A percentile compares a stretch with the other conserved stretches of the same genome.
phyloP scores from a whole-genome alignment of 2,797 vertebrate genomes.

The Streptopelia turtur region DNA sequence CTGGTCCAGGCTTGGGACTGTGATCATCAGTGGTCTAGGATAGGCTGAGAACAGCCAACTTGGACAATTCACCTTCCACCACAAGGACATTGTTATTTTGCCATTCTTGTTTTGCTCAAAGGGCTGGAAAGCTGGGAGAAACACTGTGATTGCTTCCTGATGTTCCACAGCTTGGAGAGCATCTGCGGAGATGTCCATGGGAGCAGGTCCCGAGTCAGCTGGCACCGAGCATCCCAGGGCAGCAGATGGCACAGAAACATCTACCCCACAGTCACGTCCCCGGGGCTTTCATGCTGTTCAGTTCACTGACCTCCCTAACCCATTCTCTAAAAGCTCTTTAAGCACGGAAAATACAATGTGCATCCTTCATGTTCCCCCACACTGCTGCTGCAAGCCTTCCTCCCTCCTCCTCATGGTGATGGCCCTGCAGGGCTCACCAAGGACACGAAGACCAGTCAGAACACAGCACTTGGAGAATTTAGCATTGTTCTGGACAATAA shows the following conservation, averaged over 20 bases:
- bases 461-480: neutral
- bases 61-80: neutral
- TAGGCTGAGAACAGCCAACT: too few species aligned
- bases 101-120: neutral
- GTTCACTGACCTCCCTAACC: neutral
- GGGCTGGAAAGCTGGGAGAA: neutral
- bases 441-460: neutral
- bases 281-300: too few species aligned
- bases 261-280: fast-evolving
- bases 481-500: neutral
- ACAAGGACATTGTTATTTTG: fast-evolving
- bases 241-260: neutral
- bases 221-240: fast-evolving
- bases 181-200: neutral
- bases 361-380: neutral
- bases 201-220: neutral
- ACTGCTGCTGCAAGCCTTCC: neutral
- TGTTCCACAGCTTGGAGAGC: fast-evolving
- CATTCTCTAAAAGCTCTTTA: neutral
- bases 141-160: fast-evolving
- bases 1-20: neutral
- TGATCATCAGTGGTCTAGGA: too few species aligned
- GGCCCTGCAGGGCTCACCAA: neutral
- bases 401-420: neutral
- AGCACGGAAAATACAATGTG: neutral